Base-by-base conservation (phyloP, 2,113 vertebrate genomes). In the Vulpes vulpes region DNA sequence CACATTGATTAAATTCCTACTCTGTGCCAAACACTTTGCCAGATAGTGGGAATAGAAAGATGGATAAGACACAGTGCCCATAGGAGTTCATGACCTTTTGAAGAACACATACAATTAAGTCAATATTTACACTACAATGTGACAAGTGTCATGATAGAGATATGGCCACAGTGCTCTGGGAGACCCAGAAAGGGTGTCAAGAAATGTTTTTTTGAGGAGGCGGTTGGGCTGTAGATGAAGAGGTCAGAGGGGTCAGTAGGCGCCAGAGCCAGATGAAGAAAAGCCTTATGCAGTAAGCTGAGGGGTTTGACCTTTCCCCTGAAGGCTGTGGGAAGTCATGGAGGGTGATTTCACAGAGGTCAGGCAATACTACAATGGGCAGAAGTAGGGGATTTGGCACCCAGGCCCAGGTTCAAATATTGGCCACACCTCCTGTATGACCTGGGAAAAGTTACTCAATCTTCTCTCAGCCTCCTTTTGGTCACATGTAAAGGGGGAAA, bases 71-170 rank as follows among this genome's bases (percentile, higher is more conserved):
- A 88, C 11, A 43, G 32, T 69, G 32, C 43, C 23, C 20, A 22
- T 32, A 95, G 43, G 60, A 96, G 83, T 69, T 92, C 67, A 60
- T 83, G 82, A 80, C n/a, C 85, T 94, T 86, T 95, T 64, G 57
- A 96, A 69, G 30, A 84, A 78, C 53, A 49, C 20, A 67, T 55
- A 55, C 74, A 89, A 86, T 82, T 43, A 55, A 79, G 60, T 94
- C 71, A 74, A 73, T 57, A 95, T 65, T 76, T 94, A 74, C 12
- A 59, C 35, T 86, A 53, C 1, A 74, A 11, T 23, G 8, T 74
- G 76, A 11, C 16, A 88, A 88, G 43, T 91, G 32, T 57, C 79
- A 25, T 20, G 8, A 62, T 53, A 82, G 35, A 79, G 53, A 73
- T 32, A 86, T 82, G 38, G 10, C 55, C 53, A 51, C 15, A 10